Base-by-base conservation (phyloP, 30 jellyfish, hydroid and myxozoan species). In the Nemopilema nomurai region DNA sequence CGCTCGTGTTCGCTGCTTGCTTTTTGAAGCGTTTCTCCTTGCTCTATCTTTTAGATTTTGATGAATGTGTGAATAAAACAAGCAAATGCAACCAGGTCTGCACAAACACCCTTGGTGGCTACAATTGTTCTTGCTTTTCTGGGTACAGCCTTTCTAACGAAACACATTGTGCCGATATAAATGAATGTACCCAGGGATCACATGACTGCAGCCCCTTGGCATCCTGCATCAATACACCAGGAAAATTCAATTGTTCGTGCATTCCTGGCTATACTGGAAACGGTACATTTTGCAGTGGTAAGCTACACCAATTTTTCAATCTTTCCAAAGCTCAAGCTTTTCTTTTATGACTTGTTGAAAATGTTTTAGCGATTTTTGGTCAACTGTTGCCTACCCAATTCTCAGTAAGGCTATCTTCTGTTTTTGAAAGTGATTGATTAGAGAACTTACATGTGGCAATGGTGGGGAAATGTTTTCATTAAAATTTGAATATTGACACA, bases 231-330 rank as follows among this genome's bases (percentile, higher is more conserved):
- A 82, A 82, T 29, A 68, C 77, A 8, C 30, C 28, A 33, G 90
- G 90, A 0, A 67, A 82, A 22, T 82, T 67, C 50, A 66, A 70
- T 20, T 82, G 90, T 69, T 50, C 84, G n/a, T 82, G 90, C 79
- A 82, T 41, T 18, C 1, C 64, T 50, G 90, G 90, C 0, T 82
- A 69, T 67, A 82, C 84, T 69, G 90, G 90, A 30, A 82, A 82
- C 29, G 90, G 90, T 0, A 71, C 80, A 69, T 69, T 67, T 69
- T 82, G 90, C 51, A 52, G 57, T 67, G 90, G 84, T 82, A 8
- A 63, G 8, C n/a, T 19, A 3, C 29, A 19, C 18, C n/a, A 63
- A 51, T 51, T 9, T 9, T 19, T 9, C 67, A 16, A 51, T 51
- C 17, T 19, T 51, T 51, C 16, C n/a, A n/a, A n/a, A n/a, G n/a